Evolutionary conservation across 1,140 invertebrate genomes (phyloP), one percentile per base, ranked within the genome.

Genomic region (Cyclargus thomasi): DNA sequence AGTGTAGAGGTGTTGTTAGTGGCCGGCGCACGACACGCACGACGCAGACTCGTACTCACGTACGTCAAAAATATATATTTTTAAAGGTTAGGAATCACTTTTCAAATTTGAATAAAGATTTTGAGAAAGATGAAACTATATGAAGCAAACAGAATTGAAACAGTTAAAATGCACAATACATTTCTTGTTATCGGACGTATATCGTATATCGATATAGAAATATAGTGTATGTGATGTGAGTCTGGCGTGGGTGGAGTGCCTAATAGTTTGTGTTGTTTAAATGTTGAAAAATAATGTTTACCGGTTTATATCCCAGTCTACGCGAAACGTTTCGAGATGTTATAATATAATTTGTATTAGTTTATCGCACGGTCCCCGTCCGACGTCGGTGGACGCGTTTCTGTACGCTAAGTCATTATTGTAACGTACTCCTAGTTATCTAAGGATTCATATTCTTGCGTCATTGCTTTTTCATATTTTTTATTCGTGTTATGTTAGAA

Each of bases 201-300:
- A n/a, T n/a, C n/a, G n/a, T n/a, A n/a, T n/a, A n/a, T n/a, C n/a
- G n/a, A n/a, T n/a, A n/a, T n/a, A n/a, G n/a, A n/a, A n/a, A n/a
- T n/a, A n/a, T n/a, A n/a, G n/a, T n/a, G n/a, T 29, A 29, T 29
- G 29, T 8, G 5, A 29, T 6, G 29, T 29, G 29, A 29, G 29
- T 29, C 2, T 29, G 29, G 5, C 29, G 29, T 8, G 29, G 5
- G 4, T 8, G 29, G 29, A 29, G 39, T 11, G 39, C 39, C 39
- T 14, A 16, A 47, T 47, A 47, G 39, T 59, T 59, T 59, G 55
- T 59, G 55, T 59, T 59, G 55, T 59, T 59, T 21, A 59, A 59
- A 59, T 59, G 55, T 59, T 59, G 20, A 59, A 59, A 59, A 59
- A 59, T 59, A 59, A 59, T 59, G 18, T 59, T 59, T 59, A 18